These are phyloP conservation scores for Hoplodrina blanda DNA, from an alignment of 2,888 invertebrate genomes.

Conservation along the genomic window DNA sequence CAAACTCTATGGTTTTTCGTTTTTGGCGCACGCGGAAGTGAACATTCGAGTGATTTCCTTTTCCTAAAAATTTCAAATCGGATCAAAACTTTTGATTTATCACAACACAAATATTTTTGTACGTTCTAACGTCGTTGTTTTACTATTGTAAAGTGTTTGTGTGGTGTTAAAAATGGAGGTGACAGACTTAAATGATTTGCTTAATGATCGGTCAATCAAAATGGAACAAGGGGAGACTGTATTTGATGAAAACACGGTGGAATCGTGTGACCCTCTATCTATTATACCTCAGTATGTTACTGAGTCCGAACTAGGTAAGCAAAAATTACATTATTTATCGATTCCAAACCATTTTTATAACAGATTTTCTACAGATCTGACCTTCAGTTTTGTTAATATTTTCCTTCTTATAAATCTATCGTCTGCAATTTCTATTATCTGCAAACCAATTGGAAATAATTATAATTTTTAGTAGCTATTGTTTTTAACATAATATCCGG, in stretches of 20 bases:
- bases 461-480: too few relatives aligned
- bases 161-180: constrained; percentile 79
- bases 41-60: constrained; percentile 81
- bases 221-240: constrained; percentile 82
- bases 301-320: constrained; percentile 86
- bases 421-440: neutral
- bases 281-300: constrained; percentile 88
- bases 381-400: constrained; percentile 14
- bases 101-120: constrained; percentile 33
- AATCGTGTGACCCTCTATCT: constrained; percentile 78
- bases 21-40: constrained; percentile 88
- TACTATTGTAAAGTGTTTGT: constrained; percentile 26
- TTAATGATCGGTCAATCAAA: constrained; percentile 84
- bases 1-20: constrained; percentile 69
- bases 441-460: neutral
- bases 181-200: constrained; percentile 83
- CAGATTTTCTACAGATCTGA: constrained; percentile 2
- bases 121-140: neutral
- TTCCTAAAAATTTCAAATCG: constrained; percentile 82
- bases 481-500: too few relatives aligned
- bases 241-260: constrained; percentile 78
- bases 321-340: neutral
- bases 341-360: neutral
- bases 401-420: neutral
- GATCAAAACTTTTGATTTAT: constrained; percentile 66